A percentile compares a stretch with the other conserved stretches of the same genome.
These are phyloP conservation scores for Polymixis lichenea DNA, from an alignment of 2,888 invertebrate genomes.

Conservation along the genomic window DNA sequence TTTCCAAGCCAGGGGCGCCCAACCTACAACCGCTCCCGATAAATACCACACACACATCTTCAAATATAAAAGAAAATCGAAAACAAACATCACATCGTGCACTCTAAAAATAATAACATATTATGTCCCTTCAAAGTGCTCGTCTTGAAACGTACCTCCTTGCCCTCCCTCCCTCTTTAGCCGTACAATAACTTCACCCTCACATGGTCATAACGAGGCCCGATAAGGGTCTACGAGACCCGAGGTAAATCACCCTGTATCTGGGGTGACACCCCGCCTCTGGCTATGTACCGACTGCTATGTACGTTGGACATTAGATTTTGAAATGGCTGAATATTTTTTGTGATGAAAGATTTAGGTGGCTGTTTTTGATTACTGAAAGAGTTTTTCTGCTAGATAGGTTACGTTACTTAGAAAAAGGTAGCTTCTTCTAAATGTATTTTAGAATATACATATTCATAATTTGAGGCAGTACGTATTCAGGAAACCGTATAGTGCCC, in stretches of 20 bases:
- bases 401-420: background rate
- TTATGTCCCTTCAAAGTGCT: constrained; percentile 87
- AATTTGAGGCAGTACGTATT: background rate
- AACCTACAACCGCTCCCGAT: constrained; percentile 5
- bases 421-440: background rate
- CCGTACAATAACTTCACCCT: constrained; percentile 87
- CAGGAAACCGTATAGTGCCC: background rate
- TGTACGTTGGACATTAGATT: constrained; percentile 76
- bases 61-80: constrained; percentile 76
- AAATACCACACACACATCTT: constrained; percentile 26
- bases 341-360: constrained; percentile 15
- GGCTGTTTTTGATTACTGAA: background rate
- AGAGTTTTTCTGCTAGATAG: background rate
- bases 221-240: constrained; percentile 89
- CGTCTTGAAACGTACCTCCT: constrained; percentile 71
- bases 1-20: background rate
- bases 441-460: background rate
- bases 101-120: constrained; percentile 87
- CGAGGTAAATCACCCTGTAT: constrained; percentile 89
- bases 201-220: constrained; percentile 90
- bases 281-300: constrained; percentile 76
- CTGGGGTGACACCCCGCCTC: constrained; percentile 85
- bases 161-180: constrained; percentile 71
- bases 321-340: constrained; percentile 55
- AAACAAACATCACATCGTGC: constrained; percentile 78